Evolutionary conservation across 2,888 invertebrate genomes (phyloP).

Genomic region (Drosophila multiciliata): DNA sequence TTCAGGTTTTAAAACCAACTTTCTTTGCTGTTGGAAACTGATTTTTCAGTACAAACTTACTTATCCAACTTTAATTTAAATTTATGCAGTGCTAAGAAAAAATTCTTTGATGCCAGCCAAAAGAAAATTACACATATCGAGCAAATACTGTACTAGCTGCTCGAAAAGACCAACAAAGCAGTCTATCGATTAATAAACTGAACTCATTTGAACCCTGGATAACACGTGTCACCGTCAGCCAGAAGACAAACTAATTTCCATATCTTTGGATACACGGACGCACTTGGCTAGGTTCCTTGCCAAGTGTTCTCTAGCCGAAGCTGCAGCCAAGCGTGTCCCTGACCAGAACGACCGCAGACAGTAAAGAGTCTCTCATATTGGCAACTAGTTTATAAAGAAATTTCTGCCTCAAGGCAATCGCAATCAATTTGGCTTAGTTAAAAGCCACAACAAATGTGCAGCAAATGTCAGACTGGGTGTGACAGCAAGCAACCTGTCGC

Average conservation of each 20-base stretch:
- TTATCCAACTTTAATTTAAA: neutral
- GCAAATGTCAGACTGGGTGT: constrained; percentile 30
- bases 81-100: neutral
- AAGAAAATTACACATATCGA: neutral
- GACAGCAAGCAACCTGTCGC: constrained; percentile 47
- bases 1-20: neutral
- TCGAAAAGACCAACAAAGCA: constrained; percentile 28
- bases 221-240: constrained; percentile 64
- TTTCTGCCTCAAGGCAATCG: constrained; percentile 12
- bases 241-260: constrained; percentile 60
- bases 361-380: constrained; percentile 1
- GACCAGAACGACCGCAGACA: constrained; percentile 22
- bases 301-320: constrained; percentile 24
- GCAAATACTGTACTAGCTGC: constrained; percentile 10
- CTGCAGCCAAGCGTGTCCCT: constrained; percentile 51
- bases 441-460: constrained; percentile 1
- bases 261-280: constrained; percentile 54
- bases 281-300: constrained; percentile 57
- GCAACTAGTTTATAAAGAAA: constrained; percentile 18
- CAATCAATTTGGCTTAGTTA: constrained; percentile 25
- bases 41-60: neutral
- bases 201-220: constrained; percentile 67
- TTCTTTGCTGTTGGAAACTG: too few species aligned
- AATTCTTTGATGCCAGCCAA: neutral
- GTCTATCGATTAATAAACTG: constrained; percentile 71